Conservation (phyloP, 2,888 invertebrate genomes). For the Zele albiditarsus region DNA sequence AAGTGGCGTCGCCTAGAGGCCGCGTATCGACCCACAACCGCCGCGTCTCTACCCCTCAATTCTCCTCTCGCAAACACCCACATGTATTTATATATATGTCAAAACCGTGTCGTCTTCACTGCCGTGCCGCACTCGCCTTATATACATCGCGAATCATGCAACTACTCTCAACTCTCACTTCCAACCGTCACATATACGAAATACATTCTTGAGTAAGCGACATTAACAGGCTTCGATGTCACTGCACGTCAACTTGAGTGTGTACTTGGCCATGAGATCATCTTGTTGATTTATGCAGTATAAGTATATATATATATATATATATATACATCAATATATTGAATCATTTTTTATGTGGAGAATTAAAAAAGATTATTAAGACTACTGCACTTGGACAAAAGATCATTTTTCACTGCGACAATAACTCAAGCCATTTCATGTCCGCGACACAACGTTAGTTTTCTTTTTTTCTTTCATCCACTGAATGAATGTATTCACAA, state of each 20-base stretch:
- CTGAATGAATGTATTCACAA: too few species aligned
- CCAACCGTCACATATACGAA: neutral
- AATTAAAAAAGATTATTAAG: too few species aligned
- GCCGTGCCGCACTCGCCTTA: neutral
- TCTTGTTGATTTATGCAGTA: neutral
- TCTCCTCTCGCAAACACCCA: neutral
- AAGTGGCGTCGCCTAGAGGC: conserved; percentile 41
- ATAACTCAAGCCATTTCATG: too few species aligned
- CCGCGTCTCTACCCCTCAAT: conserved; percentile 9
- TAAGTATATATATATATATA: neutral
- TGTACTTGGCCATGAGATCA: conserved; percentile 42
- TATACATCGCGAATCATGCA: neutral
- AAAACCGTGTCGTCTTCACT: neutral
- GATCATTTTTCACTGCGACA: too few species aligned
- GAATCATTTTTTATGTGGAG: neutral
- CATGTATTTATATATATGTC: neutral
- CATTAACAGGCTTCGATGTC: conserved; percentile 44
- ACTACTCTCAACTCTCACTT: neutral
- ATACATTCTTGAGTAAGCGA: neutral
- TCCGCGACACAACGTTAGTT: too few species aligned
- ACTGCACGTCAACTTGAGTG: conserved; percentile 47
- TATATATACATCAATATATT: neutral
- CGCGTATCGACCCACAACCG: conserved; percentile 47
- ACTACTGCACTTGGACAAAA: too few species aligned
- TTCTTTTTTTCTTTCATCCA: too few species aligned